phyloP scores from a whole-genome alignment of 2,113 vertebrate species.

The Melospiza melodia region DNA sequence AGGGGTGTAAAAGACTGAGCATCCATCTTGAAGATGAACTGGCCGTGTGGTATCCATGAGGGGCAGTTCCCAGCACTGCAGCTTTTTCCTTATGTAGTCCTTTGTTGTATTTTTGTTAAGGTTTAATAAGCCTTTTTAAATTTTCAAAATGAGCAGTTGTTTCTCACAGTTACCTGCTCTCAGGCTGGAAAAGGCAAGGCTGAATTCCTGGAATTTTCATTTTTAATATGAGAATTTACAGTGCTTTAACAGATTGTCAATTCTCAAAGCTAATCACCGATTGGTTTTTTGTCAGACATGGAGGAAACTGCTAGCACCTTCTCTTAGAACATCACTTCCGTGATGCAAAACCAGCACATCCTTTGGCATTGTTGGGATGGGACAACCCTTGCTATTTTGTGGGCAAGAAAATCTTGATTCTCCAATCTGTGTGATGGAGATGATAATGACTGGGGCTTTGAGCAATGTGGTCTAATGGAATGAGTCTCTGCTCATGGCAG shows the following conservation, averaged over 20 bases:
- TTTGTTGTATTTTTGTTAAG: too few species aligned
- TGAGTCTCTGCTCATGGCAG: neutral
- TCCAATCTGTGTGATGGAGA: neutral
- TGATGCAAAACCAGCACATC: neutral
- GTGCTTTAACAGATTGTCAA: neutral
- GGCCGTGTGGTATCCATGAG: too few species aligned
- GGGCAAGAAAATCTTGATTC: neutral
- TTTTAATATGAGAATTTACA: neutral
- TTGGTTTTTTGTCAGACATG: rapidly evolving
- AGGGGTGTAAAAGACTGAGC: too few species aligned
- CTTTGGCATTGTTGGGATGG: neutral
- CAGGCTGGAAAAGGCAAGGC: neutral
- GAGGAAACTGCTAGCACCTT: neutral
- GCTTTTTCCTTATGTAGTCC: too few species aligned
- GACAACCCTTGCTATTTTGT: neutral
- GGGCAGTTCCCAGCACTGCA: too few species aligned
- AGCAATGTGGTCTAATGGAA: neutral
- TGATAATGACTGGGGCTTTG: neutral
- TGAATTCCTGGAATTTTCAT: neutral
- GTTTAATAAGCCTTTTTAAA: too few species aligned
- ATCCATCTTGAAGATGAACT: too few species aligned
- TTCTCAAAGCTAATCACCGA: neutral
- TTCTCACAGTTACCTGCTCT: neutral
- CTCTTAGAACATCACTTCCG: neutral
- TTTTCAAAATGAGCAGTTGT: too few species aligned